These are phyloP conservation scores for Brenthis daphne DNA, from an alignment of 2,888 invertebrate species.

Conservation along the genomic window DNA sequence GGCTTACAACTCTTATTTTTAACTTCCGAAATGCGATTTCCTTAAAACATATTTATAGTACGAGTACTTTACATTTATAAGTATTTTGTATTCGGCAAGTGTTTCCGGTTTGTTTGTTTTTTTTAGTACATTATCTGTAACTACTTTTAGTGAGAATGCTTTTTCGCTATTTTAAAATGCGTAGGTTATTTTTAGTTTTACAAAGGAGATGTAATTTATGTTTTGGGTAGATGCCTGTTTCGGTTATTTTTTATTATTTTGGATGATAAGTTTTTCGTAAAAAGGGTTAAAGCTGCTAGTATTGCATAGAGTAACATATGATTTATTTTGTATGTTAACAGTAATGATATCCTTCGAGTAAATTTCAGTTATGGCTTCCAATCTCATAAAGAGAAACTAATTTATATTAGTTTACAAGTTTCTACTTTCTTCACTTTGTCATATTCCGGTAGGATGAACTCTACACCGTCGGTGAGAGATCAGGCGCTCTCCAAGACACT, in stretches of 20 bases:
- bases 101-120: constrained; percentile 19
- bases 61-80: constrained; percentile 6
- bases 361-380: no score
- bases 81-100: constrained; percentile 14
- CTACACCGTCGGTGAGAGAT: no score
- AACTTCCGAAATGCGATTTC: constrained; percentile 28
- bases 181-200: constrained; percentile 8
- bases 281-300: no score
- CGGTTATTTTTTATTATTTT: background rate
- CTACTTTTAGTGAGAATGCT: constrained; percentile 6
- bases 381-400: no score
- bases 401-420: no score
- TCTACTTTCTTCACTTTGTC: no score
- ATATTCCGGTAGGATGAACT: no score
- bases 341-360: no score
- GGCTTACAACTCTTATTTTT: constrained; percentile 38
- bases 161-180: constrained; percentile 12
- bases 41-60: constrained; percentile 4
- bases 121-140: constrained; percentile 8
- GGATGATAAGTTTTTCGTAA: background rate
- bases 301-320: no score
- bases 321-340: no score
- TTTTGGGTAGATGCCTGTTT: constrained; percentile 3
- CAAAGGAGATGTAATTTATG: background rate
- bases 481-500: no score